phyloP scores from a whole-genome alignment of 2,113 vertebrate species.

The Forbesichthys agassizii region DNA sequence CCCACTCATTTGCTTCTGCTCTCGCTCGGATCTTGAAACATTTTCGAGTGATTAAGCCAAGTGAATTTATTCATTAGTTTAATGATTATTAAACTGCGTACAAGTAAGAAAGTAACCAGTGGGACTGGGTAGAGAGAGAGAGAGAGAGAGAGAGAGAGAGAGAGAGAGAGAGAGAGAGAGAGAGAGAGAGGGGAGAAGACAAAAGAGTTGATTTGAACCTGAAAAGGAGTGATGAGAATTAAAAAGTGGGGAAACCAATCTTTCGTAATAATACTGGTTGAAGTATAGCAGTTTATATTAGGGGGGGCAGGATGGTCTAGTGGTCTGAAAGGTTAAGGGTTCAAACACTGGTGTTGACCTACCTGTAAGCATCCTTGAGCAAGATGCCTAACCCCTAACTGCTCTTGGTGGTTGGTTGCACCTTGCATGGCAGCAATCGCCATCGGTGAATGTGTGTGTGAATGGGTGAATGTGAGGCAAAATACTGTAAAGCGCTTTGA shows the following conservation, averaged over 20 bases:
- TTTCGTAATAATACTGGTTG: constrained; percentile 30
- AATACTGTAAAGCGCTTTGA: too few relatives aligned
- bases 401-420: neutral
- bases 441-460: too few relatives aligned
- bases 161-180: constrained; percentile 6
- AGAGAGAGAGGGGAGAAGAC: constrained; percentile 32
- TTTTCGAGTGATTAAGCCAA: constrained; percentile 73
- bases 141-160: constrained; percentile 27
- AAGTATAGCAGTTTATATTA: constrained; percentile 17
- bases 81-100: constrained; percentile 77
- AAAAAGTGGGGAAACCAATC: constrained; percentile 25
- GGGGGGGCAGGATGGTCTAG: too few relatives aligned
- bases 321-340: too few relatives aligned
- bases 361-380: too few relatives aligned
- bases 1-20: constrained; percentile 30
- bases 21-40: constrained; percentile 66
- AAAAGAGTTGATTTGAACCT: constrained; percentile 45
- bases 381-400: too few relatives aligned
- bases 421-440: too few relatives aligned
- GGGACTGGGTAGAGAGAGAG: neutral
- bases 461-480: too few relatives aligned
- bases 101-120: constrained; percentile 64
- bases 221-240: constrained; percentile 58
- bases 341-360: too few relatives aligned
- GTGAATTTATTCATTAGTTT: constrained; percentile 78